Conservation (phyloP, 2,797 vertebrate species). For the Eulemur albifrons region DNA sequence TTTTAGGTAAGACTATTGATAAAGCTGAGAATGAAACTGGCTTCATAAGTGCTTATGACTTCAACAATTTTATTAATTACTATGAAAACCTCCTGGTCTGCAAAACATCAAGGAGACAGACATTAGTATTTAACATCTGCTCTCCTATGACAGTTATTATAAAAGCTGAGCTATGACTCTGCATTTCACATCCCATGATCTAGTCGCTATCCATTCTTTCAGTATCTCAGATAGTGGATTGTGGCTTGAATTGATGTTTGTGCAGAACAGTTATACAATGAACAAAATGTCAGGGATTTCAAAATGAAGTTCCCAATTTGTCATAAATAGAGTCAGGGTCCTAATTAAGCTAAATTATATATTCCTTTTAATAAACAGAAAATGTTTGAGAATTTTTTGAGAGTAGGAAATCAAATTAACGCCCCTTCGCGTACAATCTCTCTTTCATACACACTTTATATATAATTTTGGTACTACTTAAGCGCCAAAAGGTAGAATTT, state of each 20-base stretch:
- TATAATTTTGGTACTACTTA: neutral
- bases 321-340: neutral
- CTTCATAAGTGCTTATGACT: conserved; percentile 6
- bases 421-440: neutral
- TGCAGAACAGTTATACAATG: neutral
- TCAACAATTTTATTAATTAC: conserved; percentile 53
- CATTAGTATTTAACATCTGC: conserved; percentile 53
- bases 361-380: conserved; percentile 21
- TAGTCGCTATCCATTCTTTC: neutral
- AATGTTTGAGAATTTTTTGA: neutral
- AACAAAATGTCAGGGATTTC: conserved; percentile 31
- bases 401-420: neutral
- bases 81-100: conserved; percentile 46
- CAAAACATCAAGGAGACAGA: conserved; percentile 44
- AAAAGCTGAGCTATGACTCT: conserved; percentile 51
- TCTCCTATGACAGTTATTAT: conserved; percentile 42
- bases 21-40: neutral
- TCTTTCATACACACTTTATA: neutral
- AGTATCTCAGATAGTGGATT: neutral
- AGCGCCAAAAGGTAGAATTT: neutral
- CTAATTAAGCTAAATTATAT: neutral
- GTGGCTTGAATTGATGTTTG: conserved; percentile 1
- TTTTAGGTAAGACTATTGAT: conserved; percentile 19
- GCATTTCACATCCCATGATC: neutral
- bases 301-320: neutral